Conservation (phyloP, 2,888 invertebrate genomes). For the Tridacna gigas region DNA sequence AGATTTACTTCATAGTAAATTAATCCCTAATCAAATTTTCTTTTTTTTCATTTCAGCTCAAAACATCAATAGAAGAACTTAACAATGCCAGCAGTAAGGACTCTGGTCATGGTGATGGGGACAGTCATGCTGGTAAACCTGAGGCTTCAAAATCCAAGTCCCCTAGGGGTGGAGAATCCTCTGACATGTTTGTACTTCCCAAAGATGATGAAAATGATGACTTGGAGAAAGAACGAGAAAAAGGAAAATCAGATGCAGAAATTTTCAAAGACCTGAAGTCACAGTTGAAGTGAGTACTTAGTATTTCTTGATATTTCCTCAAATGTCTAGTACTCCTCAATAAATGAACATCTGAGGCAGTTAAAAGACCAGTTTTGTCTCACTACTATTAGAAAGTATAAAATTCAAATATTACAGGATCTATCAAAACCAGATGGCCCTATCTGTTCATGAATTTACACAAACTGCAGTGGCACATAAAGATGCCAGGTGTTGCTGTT, state of each 20-base stretch:
- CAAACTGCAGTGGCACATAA: too few relatives aligned
- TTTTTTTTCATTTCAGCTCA: slow-evolving; percentile 39
- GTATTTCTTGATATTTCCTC: not conserved
- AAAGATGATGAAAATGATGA: slow-evolving; percentile 78
- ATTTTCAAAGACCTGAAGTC: slow-evolving; percentile 94
- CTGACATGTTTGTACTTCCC: slow-evolving; percentile 55
- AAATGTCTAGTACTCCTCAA: too few relatives aligned
- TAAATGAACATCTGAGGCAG: too few relatives aligned
- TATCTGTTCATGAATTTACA: too few relatives aligned
- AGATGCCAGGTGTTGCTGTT: too few relatives aligned
- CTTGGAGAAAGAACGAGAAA: slow-evolving; percentile 79
- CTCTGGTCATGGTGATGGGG: slow-evolving; percentile 40
- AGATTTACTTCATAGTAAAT: too few relatives aligned
- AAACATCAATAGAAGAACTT: slow-evolving; percentile 57
- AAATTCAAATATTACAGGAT: too few relatives aligned
- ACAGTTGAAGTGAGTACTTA: slow-evolving; percentile 92
- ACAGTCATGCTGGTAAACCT: slow-evolving; percentile 37
- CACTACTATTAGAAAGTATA: too few relatives aligned
- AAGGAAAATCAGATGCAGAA: slow-evolving; percentile 88
- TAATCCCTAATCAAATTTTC: too few relatives aligned
- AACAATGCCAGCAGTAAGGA: slow-evolving; percentile 46
- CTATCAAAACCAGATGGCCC: too few relatives aligned
- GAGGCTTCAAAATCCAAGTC: slow-evolving; percentile 53
- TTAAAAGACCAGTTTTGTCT: too few relatives aligned
- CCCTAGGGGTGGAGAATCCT: slow-evolving; percentile 65